Conservation (phyloP, 2,888 invertebrate genomes). For the Hartigia nigra region DNA sequence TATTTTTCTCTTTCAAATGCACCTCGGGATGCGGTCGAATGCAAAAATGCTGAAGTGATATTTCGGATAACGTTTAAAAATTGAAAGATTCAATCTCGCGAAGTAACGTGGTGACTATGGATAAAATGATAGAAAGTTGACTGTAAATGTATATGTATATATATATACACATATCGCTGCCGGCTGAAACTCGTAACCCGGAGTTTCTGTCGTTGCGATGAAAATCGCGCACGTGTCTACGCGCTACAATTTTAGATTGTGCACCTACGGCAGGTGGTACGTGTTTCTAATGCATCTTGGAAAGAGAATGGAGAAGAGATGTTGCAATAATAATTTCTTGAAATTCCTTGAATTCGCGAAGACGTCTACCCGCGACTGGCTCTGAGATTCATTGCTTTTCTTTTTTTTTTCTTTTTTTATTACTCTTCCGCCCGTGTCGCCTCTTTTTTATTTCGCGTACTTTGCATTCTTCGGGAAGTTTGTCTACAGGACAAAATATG, state of each 20-base stretch:
- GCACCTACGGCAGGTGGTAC: conserved; percentile 16
- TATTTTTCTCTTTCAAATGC: background rate
- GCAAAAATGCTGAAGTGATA: background rate
- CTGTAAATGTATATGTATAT: conserved; percentile 9
- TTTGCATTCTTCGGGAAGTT: background rate
- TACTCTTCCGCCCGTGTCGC: background rate
- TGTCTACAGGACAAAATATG: background rate
- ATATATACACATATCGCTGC: conserved; percentile 6
- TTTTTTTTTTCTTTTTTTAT: background rate
- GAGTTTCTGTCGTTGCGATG: conserved; percentile 27
- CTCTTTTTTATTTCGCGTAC: conserved; percentile 17
- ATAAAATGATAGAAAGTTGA: conserved; percentile 15
- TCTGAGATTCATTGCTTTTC: conserved; percentile 1
- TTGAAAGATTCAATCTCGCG: conserved; percentile 17
- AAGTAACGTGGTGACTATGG: conserved; percentile 25
- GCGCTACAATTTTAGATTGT: conserved; percentile 13
- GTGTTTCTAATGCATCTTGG: background rate
- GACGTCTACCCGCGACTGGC: background rate
- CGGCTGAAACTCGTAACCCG: conserved; percentile 19
- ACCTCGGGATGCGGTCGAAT: background rate
- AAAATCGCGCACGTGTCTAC: conserved; percentile 7
- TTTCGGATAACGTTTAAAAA: background rate
- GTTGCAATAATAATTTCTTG: background rate
- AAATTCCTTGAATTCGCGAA: background rate
- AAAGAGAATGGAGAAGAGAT: background rate